Conservation (phyloP, 2,888 invertebrate genomes). For the Ophion ventricosus region DNA sequence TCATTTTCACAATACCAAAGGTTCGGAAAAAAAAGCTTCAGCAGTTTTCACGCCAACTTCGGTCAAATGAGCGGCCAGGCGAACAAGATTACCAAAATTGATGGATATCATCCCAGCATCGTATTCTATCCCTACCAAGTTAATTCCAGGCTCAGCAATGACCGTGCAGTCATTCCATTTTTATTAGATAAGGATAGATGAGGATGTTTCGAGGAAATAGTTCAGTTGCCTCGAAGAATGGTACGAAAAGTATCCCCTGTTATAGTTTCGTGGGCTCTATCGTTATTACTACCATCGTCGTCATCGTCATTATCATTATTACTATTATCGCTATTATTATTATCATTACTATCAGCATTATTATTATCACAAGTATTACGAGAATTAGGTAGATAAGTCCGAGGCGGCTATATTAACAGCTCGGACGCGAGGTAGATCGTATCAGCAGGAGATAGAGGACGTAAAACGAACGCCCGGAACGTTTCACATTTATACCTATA, state of each 20-base stretch:
- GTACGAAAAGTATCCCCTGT: not conserved
- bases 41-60: not conserved
- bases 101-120: not conserved
- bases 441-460: slow-evolving; percentile 47
- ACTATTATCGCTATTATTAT: slow-evolving; percentile 40
- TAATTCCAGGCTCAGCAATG: not conserved
- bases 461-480: slow-evolving; percentile 55
- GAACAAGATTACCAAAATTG: not conserved
- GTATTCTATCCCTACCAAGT: too few species aligned
- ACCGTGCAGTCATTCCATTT: not conserved
- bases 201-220: not conserved
- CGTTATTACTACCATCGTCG: slow-evolving; percentile 34
- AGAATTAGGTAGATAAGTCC: slow-evolving; percentile 59
- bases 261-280: slow-evolving; percentile 15
- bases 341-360: slow-evolving; percentile 48
- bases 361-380: slow-evolving; percentile 41
- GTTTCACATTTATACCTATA: slow-evolving; percentile 20
- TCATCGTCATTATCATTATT: slow-evolving; percentile 42
- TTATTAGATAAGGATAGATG: not conserved
- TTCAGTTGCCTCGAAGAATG: not conserved
- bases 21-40: not conserved
- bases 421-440: slow-evolving; percentile 60
- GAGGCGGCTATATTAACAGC: slow-evolving; percentile 54
- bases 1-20: not conserved
- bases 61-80: not conserved